These are phyloP conservation scores for Percina caprodes DNA, from an alignment of 2,113 vertebrate genomes.

Conservation along the genomic window DNA sequence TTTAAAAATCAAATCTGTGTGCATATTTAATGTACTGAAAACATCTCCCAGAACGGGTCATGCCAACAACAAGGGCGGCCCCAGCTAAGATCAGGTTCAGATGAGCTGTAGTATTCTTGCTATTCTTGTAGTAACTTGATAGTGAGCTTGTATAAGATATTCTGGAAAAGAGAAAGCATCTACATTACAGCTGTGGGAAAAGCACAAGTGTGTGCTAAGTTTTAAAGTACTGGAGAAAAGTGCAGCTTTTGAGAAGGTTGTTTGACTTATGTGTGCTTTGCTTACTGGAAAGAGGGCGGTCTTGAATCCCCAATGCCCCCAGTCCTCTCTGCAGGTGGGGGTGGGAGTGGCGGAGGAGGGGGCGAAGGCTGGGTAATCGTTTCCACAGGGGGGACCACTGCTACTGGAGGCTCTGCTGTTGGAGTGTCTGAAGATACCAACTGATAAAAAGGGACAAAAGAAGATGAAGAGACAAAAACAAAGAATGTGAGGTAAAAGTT, in stretches of 20 bases:
- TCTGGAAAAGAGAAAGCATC: constrained; percentile 40
- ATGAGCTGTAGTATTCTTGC: constrained; percentile 40
- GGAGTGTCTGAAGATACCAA: constrained; percentile 90
- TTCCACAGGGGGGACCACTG: constrained; percentile 81
- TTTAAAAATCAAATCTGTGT: not conserved
- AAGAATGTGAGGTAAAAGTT: not conserved
- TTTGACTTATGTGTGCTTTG: not conserved
- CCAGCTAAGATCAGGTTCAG: constrained; percentile 55
- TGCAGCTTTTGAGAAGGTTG: not conserved
- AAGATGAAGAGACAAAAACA: not conserved
- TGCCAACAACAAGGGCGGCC: constrained; percentile 40
- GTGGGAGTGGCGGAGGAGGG: constrained; percentile 88
- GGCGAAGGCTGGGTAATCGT: constrained; percentile 84
- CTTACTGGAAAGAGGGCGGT: constrained; percentile 94
- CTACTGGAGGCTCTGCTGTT: constrained; percentile 77
- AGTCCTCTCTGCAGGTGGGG: constrained; percentile 89
- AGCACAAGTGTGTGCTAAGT: not conserved
- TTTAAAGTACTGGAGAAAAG: not conserved
- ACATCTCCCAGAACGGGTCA: not conserved
- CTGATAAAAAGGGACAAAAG: constrained; percentile 62
- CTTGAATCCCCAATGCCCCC: constrained; percentile 93
- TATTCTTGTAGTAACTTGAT: constrained; percentile 59
- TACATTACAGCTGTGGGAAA: constrained; percentile 10
- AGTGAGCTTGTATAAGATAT: constrained; percentile 33
- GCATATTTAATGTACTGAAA: not conserved